phyloP scores from a whole-genome alignment of 1,140 invertebrate species.

The Melanaphis sacchari region DNA sequence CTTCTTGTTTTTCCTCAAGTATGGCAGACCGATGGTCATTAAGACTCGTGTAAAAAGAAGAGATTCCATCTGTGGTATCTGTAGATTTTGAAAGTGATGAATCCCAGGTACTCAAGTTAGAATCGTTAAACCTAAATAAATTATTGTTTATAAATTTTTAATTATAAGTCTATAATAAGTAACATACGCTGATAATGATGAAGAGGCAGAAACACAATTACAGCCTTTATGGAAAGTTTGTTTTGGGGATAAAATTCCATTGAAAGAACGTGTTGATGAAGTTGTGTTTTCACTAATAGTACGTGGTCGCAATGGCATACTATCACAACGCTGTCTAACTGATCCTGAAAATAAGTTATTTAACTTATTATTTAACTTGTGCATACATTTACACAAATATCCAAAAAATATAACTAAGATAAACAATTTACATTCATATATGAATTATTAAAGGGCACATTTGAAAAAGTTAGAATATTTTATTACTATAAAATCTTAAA shows the following conservation, averaged over 20 bases:
- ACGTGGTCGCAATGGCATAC: slow-evolving; percentile 65
- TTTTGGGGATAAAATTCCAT: slow-evolving; percentile 53
- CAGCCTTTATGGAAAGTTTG: slow-evolving; percentile 49
- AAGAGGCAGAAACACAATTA: slow-evolving; percentile 45
- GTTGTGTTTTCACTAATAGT: slow-evolving; percentile 61
- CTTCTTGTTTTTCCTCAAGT: slow-evolving; percentile 54
- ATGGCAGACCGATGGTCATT: slow-evolving; percentile 49
- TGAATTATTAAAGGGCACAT: too few relatives aligned
- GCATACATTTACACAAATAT: not conserved
- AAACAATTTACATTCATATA: too few relatives aligned
- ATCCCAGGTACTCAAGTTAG: slow-evolving; percentile 16
- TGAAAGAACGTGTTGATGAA: slow-evolving; percentile 34
- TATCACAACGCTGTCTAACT: slow-evolving; percentile 76
- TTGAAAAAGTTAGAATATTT: too few relatives aligned
- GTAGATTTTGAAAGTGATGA: slow-evolving; percentile 38
- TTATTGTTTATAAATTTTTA: not conserved
- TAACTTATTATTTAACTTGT: not conserved
- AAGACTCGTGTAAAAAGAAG: slow-evolving; percentile 37
- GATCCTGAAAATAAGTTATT: slow-evolving; percentile 7
- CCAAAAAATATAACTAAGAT: too few relatives aligned
- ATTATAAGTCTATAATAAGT: not conserved
- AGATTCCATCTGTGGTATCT: slow-evolving; percentile 35
- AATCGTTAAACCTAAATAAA: slow-evolving; percentile 49
- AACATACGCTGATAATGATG: slow-evolving; percentile 34
- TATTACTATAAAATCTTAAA: too few relatives aligned